Percentiles rank a stretch among this genome's conserved stretches.
phyloP scores from a whole-genome alignment of 2,797 vertebrate genomes.

The Erithacus rubecula region DNA sequence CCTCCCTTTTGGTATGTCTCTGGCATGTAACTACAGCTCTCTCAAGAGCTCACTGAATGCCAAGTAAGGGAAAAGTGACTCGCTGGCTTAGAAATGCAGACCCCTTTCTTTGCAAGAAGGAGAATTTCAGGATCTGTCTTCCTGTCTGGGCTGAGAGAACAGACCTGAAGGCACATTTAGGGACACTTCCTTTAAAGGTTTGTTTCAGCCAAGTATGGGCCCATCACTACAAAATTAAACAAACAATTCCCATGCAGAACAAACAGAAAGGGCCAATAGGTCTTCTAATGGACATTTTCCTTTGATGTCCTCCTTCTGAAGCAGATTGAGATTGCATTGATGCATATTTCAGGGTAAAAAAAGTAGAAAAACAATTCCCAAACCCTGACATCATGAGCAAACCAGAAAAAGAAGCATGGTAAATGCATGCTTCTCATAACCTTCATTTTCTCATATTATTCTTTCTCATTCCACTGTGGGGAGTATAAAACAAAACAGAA shows the following conservation, averaged over 20 bases:
- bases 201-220: background rate
- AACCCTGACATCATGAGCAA: conserved; percentile 27
- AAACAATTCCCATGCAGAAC: background rate
- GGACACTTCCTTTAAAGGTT: conserved; percentile 14
- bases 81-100: background rate
- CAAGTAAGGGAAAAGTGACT: conserved; percentile 51
- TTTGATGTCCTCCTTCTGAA: background rate
- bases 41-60: background rate
- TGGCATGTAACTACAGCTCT: conserved; percentile 10
- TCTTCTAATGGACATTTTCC: background rate
- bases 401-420: background rate
- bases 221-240: background rate
- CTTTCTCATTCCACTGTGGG: conserved; percentile 24
- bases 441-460: conserved; percentile 33
- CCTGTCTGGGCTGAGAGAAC: background rate
- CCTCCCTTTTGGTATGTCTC: conserved; percentile 6
- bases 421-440: conserved; percentile 35
- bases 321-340: background rate
- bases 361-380: background rate
- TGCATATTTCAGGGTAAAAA: background rate
- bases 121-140: background rate
- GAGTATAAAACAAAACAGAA: conserved; percentile 12
- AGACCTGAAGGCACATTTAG: background rate
- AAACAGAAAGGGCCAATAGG: conserved; percentile 3
- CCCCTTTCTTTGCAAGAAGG: background rate